phyloP scores from a whole-genome alignment of 2,888 invertebrate species.

The Heliconius hortense region DNA sequence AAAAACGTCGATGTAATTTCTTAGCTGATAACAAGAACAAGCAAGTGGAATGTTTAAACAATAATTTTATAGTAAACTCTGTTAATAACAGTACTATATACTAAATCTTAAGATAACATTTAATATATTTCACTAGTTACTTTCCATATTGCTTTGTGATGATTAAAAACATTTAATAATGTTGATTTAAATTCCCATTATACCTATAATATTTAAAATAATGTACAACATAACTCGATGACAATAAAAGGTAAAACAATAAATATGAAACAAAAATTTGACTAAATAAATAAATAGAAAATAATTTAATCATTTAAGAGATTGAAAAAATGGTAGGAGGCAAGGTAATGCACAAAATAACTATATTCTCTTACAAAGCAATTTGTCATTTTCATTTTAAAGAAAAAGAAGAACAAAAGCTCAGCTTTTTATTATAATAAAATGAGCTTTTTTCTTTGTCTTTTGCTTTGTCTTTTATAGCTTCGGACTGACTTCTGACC shows the following conservation, averaged over 20 bases:
- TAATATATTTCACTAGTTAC: background rate
- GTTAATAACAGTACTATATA: background rate
- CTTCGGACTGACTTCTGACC: background rate
- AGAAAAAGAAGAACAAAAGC: too few species aligned
- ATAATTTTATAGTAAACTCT: constrained; percentile 1
- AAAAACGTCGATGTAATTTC: background rate
- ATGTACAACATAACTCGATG: background rate
- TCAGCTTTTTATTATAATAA: background rate
- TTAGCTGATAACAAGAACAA: background rate
- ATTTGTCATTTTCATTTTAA: background rate
- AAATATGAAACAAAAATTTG: background rate
- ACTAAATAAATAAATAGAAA: background rate
- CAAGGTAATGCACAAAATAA: background rate
- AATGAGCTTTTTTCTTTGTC: background rate
- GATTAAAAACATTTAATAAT: background rate
- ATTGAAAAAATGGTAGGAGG: background rate
- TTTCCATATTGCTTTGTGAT: constrained; percentile 9
- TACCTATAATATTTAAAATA: background rate
- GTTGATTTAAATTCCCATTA: too few species aligned
- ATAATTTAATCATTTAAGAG: background rate
- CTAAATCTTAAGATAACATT: background rate
- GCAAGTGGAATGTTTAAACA: constrained; percentile 7
- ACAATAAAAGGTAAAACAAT: background rate
- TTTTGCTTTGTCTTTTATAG: background rate
- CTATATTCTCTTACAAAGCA: background rate